Base-by-base conservation (phyloP, 2,113 vertebrate species). In the Datnioides undecimradiatus region DNA sequence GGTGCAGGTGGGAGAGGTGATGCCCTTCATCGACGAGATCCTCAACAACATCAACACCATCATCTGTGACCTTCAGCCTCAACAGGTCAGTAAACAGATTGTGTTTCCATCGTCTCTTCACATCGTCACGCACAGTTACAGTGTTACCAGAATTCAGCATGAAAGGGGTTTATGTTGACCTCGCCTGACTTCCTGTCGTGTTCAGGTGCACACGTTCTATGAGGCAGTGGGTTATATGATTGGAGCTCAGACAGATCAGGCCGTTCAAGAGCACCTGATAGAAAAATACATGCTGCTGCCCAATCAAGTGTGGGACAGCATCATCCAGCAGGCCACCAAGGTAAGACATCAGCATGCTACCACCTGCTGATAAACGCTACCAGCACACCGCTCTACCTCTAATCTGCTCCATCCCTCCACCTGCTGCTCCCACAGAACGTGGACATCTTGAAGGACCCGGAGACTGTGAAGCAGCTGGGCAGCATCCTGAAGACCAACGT, bases 211-310 rank as follows among this genome's bases (percentile, higher is more conserved):
- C 90, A 99, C 98, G 0, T 99, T 99, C 88, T 99, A 99, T 5
- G 98, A 99, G 93, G 98, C 98, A 3, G 98, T 99, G 38, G 98
- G 98, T 17, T 99, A 99, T 74, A 99, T 99, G 98, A 99, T 99
- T 8, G 97, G 98, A 8, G 98, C 98, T n/a, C 98, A 99, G 84
- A 99, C 97, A 2, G 98, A 99, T 91, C 98, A 98, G 88, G 94
- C 95, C 36, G 97, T 99, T 45, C 98, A 99, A 88, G 98, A 99
- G 79, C 98, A 99, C 90, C 95, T 99, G 72, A 99, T 99, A 92
- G 98, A 99, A 90, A 99, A 99, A 83, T 99, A 99, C 54, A 99
- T 99, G 98, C 88, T 99, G 69, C 95, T 99, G n/a, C 98, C 98
- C 43, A 99, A 99, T 92, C 97, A 99, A 85, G 98, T 99, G 85